These are phyloP conservation scores for Saturnia japonica DNA, from an alignment of 2,888 invertebrate species.

Conservation along the genomic window DNA sequence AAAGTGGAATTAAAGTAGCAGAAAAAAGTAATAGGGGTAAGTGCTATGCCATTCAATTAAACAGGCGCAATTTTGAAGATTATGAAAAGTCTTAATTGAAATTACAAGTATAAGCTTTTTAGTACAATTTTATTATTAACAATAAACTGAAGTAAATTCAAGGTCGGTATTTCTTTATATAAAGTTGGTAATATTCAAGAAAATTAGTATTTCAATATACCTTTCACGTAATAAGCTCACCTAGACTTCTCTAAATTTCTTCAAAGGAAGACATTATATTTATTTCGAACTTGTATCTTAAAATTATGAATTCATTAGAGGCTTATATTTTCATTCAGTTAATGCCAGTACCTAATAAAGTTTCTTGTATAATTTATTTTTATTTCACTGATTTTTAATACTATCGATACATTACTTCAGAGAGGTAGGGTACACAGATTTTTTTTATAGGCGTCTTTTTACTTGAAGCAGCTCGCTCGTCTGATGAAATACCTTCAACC, in stretches of 20 bases:
- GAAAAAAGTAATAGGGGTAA: background rate
- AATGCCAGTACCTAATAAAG: background rate
- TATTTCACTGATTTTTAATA: background rate
- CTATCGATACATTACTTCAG: too few relatives aligned
- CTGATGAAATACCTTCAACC: too few relatives aligned
- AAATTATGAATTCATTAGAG: background rate
- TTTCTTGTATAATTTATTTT: background rate
- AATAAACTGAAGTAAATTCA: background rate
- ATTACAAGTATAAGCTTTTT: background rate
- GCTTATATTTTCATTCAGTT: background rate
- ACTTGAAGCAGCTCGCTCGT: too few relatives aligned
- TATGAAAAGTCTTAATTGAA: background rate
- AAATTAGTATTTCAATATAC: background rate
- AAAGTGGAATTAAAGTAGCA: background rate
- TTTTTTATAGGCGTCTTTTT: too few relatives aligned
- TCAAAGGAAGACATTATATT: background rate
- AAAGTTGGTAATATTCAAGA: background rate
- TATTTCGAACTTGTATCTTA: background rate
- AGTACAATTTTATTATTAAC: background rate
- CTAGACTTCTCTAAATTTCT: background rate
- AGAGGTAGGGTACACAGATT: too few relatives aligned
- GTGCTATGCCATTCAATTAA: background rate
- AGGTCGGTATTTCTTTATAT: background rate
- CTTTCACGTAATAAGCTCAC: background rate
- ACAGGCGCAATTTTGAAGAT: background rate